Conservation (phyloP, 2,113 vertebrate genomes). For the Sinocyclocheilus rhinocerous region DNA sequence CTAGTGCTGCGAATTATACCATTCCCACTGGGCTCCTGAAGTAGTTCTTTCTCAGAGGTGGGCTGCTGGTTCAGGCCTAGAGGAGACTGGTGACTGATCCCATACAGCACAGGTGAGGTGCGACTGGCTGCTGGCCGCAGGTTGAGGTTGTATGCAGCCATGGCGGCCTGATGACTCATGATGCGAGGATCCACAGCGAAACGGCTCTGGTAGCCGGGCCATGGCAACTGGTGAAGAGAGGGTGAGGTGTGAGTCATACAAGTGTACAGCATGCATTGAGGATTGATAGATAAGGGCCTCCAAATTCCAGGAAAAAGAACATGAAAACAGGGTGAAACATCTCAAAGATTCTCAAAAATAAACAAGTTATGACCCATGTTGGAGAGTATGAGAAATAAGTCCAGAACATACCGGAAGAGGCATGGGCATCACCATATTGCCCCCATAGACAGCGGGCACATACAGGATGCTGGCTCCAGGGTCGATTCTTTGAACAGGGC, state of each 20-base stretch:
- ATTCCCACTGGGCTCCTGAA: constrained; percentile 85
- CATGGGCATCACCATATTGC: constrained; percentile 99
- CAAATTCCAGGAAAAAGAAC: not conserved
- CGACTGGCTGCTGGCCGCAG: constrained; percentile 90
- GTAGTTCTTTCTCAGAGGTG: constrained; percentile 89
- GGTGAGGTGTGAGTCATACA: not conserved
- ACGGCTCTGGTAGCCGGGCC: constrained; percentile 96
- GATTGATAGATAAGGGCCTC: not conserved
- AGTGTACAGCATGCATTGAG: not conserved
- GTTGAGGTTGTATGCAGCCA: constrained; percentile 98
- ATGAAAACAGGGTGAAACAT: not conserved
- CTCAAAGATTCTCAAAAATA: not conserved
- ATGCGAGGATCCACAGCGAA: constrained; percentile 95
- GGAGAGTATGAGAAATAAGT: not conserved
- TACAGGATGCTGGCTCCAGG: constrained; percentile 97
- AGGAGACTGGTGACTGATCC: constrained; percentile 89
- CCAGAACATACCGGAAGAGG: constrained; percentile 90
- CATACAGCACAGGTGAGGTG: constrained; percentile 90
- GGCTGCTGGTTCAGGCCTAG: constrained; percentile 85
- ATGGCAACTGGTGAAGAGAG: constrained; percentile 81
- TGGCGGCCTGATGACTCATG: constrained; percentile 92
- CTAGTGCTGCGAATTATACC: constrained; percentile 67
- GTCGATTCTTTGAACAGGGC: constrained; percentile 98
- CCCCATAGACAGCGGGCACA: constrained; percentile 97
- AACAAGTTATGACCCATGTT: not conserved